phyloP scores from a whole-genome alignment of 1,140 invertebrate species.

The Caenorhabditis briggsae region DNA sequence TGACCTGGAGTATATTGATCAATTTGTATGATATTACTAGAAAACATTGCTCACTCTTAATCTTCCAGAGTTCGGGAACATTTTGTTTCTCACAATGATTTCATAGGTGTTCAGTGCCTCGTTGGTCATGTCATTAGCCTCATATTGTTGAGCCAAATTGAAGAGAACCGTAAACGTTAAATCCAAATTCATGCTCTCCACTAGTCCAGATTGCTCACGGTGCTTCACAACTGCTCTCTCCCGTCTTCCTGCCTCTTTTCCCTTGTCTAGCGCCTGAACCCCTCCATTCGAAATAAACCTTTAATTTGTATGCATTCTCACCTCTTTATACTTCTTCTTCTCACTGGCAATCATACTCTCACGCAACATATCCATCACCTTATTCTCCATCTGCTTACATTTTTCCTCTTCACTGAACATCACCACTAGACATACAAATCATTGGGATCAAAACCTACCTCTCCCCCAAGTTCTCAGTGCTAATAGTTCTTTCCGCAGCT shows the following conservation, averaged over 20 bases:
- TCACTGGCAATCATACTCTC: slow-evolving; percentile 84
- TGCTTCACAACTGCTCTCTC: slow-evolving; percentile 88
- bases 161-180: slow-evolving; percentile 88
- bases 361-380: slow-evolving; percentile 88
- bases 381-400: slow-evolving; percentile 85
- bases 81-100: slow-evolving; percentile 80
- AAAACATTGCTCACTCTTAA: slow-evolving; percentile 82
- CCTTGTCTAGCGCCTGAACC: slow-evolving; percentile 86
- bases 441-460: slow-evolving; percentile 62
- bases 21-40: neutral
- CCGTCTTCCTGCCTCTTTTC: slow-evolving; percentile 93
- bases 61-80: slow-evolving; percentile 81
- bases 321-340: slow-evolving; percentile 81
- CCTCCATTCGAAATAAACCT: too few species aligned
- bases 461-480: slow-evolving; percentile 67
- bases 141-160: slow-evolving; percentile 82
- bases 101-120: slow-evolving; percentile 93
- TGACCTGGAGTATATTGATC: slow-evolving; percentile 81
- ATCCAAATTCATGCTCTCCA: slow-evolving; percentile 90
- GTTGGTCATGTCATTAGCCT: slow-evolving; percentile 91
- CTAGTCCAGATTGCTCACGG: slow-evolving; percentile 89
- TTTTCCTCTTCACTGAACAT: slow-evolving; percentile 86
- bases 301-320: too few species aligned
- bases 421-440: neutral
- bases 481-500: slow-evolving; percentile 48